Evolutionary conservation across 2,888 invertebrate species (phyloP).

Genomic region (Carterocephalus palaemon): DNA sequence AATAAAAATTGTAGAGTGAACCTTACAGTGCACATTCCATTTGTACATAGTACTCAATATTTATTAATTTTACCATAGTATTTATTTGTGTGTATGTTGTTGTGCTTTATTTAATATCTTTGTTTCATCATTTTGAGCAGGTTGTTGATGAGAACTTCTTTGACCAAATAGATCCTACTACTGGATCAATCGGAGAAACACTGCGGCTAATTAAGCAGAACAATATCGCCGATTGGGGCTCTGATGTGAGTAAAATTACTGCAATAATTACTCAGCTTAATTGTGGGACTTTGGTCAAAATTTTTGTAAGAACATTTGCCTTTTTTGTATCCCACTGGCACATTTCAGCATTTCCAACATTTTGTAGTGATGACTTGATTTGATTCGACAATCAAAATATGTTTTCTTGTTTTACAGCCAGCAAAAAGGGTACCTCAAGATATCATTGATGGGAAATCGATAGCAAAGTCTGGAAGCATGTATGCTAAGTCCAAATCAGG

Average conservation of each 20-base stretch:
- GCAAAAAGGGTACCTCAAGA: slow-evolving; percentile 72
- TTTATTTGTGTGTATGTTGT: too few relatives aligned
- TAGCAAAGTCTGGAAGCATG: slow-evolving; percentile 79
- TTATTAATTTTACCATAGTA: too few relatives aligned
- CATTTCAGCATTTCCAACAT: too few relatives aligned
- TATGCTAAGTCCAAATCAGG: slow-evolving; percentile 73
- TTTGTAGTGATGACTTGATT: too few relatives aligned
- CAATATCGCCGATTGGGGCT: slow-evolving; percentile 90
- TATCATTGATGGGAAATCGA: slow-evolving; percentile 75
- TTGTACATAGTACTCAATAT: too few relatives aligned
- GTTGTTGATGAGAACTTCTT: slow-evolving; percentile 89
- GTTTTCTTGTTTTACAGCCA: slow-evolving; percentile 50
- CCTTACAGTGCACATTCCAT: too few relatives aligned
- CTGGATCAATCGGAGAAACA: slow-evolving; percentile 78
- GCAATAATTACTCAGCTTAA: neutral
- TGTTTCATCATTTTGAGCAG: slow-evolving; percentile 36
- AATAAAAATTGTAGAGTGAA: too few relatives aligned
- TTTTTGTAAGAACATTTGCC: too few relatives aligned
- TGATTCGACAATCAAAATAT: slow-evolving; percentile 13
- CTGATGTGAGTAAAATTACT: slow-evolving; percentile 80
- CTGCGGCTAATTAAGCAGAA: slow-evolving; percentile 83
- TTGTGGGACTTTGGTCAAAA: slow-evolving; percentile 13
- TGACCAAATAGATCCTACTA: slow-evolving; percentile 80
- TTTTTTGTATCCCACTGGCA: too few relatives aligned
- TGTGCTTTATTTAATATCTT: too few relatives aligned